Evolutionary conservation across 2,888 invertebrate genomes (phyloP), one percentile per base, ranked within the genome.

Genomic region (Lysandra bellargus): DNA sequence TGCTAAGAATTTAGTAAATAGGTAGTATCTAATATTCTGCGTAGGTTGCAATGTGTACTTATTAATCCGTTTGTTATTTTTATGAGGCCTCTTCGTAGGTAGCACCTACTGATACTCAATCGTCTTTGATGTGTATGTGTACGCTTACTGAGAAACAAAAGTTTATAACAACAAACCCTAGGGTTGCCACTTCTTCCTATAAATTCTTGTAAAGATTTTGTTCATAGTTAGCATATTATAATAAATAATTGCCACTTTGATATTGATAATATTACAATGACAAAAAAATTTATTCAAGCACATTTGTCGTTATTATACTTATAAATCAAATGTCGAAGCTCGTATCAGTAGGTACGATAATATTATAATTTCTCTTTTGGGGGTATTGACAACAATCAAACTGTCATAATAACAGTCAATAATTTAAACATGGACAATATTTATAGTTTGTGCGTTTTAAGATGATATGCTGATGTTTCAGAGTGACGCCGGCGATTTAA

Each of bases 61-160:
- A 23, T 9, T n/a, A 44, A 49, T 2, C 33, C 40, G 33, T 74
- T 74, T 75, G 75, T 75, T 75, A 75, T 75, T 75, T 75, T 53
- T 49, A 30, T 75, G 14, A 12, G 30, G 9, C 30, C 9, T 49
- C 49, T 49, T 12, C 53, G 49, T 53, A 75, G 75, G 75, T 53
- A 75, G 75, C 75, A 44, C 75, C 75, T 75, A 53, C 75, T 53
- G 75, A 75, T 53, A 53, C 17, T 75, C 75, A 75, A 49, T 49
- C 30, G 53, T 30, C 44, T 75, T 44, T 75, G 75, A 75, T 75
- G 44, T 74, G 75, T 75, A 53, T 75, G 75, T 75, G 12, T 75
- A 53, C 14, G 75, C 75, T 44, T 75, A 12, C 44, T 75, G 40
- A 53, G 75, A 75, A 74, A 75, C 75, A 75, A 75, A 33, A 75